These are phyloP conservation scores for Spinibarbus caldwelli DNA, from an alignment of 2,797 vertebrate genomes.

Conservation along the genomic window DNA sequence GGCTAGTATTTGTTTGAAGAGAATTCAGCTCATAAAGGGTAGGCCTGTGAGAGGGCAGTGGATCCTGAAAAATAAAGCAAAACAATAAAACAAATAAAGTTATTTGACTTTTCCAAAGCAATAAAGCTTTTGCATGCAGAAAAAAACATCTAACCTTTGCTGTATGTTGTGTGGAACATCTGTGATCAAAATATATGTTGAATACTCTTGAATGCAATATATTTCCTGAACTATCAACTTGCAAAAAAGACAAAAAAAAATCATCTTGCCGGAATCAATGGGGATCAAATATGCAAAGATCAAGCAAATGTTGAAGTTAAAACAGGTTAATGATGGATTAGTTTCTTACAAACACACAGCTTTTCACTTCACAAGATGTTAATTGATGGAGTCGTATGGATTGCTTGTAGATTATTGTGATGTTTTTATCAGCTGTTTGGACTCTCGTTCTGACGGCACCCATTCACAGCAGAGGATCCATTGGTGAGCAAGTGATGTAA, in stretches of 20 bases:
- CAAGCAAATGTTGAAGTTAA: neutral
- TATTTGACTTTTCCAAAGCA: neutral
- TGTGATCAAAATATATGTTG: neutral
- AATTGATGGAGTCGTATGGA: too few relatives aligned
- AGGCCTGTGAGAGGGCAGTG: neutral
- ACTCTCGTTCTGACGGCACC: neutral
- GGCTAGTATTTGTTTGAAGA: neutral
- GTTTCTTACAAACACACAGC: neutral
- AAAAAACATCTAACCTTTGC: neutral
- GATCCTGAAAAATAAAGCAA: neutral
- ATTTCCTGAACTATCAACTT: neutral
- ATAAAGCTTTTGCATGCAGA: neutral
- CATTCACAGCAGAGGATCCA: too few relatives aligned
- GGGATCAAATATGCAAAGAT: neutral
- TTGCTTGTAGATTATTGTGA: neutral
- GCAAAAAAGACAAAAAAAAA: neutral
- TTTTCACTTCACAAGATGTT: neutral
- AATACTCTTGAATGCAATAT: neutral
- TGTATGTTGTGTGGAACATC: neutral
- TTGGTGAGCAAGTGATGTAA: too few relatives aligned
- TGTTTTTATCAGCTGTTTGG: neutral
- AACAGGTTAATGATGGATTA: neutral
- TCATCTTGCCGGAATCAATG: neutral
- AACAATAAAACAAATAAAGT: neutral
- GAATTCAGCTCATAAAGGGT: neutral